Evolutionary conservation across 2,797 vertebrate genomes (phyloP), one percentile per base, ranked within the genome.

Genomic region (Mionectes olivaceus): DNA sequence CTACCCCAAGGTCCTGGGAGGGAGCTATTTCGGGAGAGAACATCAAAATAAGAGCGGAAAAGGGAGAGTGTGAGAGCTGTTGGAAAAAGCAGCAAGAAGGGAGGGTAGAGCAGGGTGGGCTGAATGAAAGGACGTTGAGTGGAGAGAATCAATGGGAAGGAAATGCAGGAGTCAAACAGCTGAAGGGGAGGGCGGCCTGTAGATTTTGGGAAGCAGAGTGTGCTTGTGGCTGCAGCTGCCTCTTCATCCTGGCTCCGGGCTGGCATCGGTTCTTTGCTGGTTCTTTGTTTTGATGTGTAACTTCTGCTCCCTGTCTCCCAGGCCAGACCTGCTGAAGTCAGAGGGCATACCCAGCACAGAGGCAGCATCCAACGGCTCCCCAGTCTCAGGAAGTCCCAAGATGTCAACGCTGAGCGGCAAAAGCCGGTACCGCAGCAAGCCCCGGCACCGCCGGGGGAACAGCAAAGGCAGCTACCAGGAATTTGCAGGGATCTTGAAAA

Each of bases 391-490:
- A 96, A 99, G 99, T 96, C 99, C 99, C n/a, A 99, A 99, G 95
- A 98, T 99, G 95, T 99, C 99, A 90, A 99, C 99, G 0, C 98
- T 98, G n/a, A 98, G 98, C 2, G 98, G 98, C 69, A 99, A 99
- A 96, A 97, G 98, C 93, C 98, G 99, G 14, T 99, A 99, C 93
- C 98, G 99, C 63, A 98, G 99, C 97, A 99, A 99, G 96, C 98
- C 99, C 5, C 99, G 99, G 9, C 99, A 99, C 96, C 99, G 99
- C 44, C 98, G 99, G 24, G 99, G 98, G 55, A 99, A 98, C 95
- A 99, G 99, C 95, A 99, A 99, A 96, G 99, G 99, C 95, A 99
- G 99, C 98, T 99, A 99, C 96, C 98, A 89, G 0, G 99, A 99
- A 94, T 99, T 99, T 87, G 96, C 98, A 2, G 98, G 97, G 28